These are phyloP conservation scores for Bombyx mandarina DNA, from an alignment of 1,140 invertebrate species.

Conservation along the genomic window DNA sequence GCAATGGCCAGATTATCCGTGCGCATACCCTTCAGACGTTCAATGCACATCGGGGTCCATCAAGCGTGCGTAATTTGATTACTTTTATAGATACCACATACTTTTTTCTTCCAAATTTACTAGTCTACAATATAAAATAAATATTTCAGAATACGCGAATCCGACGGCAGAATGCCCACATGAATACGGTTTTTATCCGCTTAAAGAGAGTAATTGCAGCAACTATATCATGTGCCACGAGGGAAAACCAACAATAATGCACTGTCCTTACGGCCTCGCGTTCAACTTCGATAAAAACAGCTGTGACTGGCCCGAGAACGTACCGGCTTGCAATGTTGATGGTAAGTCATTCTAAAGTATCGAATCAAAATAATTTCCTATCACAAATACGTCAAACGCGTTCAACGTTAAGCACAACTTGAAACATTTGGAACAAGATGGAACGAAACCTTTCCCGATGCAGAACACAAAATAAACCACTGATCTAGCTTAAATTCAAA, in stretches of 20 bases:
- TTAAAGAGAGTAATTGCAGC: constrained; percentile 79
- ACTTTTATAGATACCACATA: not conserved
- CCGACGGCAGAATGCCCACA: constrained; percentile 84
- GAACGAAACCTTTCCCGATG: too few relatives aligned
- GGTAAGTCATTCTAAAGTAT: constrained; percentile 45
- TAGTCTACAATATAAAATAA: not conserved
- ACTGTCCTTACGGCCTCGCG: constrained; percentile 85
- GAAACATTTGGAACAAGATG: too few relatives aligned
- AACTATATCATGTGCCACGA: constrained; percentile 86
- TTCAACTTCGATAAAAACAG: constrained; percentile 81
- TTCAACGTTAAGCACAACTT: too few relatives aligned
- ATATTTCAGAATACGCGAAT: constrained; percentile 40
- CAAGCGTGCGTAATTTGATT: constrained; percentile 17
- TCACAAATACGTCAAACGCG: too few relatives aligned
- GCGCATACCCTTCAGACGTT: constrained; percentile 28
- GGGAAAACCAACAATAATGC: constrained; percentile 73
- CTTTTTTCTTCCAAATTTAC: not conserved
- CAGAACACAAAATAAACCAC: too few relatives aligned
- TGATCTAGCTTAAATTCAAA: too few relatives aligned
- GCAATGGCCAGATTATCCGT: constrained; percentile 32
- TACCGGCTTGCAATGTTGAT: constrained; percentile 79
- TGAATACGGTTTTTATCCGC: constrained; percentile 84
- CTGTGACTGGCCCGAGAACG: constrained; percentile 88
- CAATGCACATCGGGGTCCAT: constrained; percentile 17
- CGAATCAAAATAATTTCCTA: too few relatives aligned